Percentiles rank a stretch among this genome's conserved stretches.
Conservation (phyloP, 2,113 vertebrate species). For the Columbina picui region DNA sequence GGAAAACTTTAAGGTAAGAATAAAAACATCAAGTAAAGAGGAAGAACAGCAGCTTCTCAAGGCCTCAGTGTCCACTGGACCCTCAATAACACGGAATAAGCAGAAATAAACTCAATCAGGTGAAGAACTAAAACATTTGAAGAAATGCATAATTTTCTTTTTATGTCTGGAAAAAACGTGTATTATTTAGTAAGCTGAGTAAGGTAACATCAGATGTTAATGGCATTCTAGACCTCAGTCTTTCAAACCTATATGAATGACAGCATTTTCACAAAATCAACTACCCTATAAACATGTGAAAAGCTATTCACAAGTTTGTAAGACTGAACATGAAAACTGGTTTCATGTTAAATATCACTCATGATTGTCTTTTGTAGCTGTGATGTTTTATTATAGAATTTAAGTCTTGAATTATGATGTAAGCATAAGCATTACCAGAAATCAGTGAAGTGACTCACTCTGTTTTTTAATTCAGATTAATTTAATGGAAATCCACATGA, state of each 20-base stretch:
- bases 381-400: not conserved
- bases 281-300: not conserved
- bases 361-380: not conserved
- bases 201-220: not conserved
- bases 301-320: not conserved
- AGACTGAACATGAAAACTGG: not conserved
- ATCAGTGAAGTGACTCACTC: not conserved
- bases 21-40: conserved; percentile 27
- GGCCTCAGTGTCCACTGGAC: not conserved
- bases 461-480: not conserved
- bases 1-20: conserved; percentile 52
- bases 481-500: not conserved
- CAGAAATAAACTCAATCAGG: conserved; percentile 31
- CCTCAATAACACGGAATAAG: conserved; percentile 4
- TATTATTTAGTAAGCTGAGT: not conserved
- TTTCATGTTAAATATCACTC: not conserved
- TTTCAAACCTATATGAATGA: not conserved
- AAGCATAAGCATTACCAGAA: not conserved
- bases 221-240: not conserved
- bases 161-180: not conserved
- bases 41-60: conserved; percentile 49
- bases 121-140: conserved; percentile 10
- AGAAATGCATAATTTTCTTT: not conserved
- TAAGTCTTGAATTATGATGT: not conserved
- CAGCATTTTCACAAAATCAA: not conserved